Evolutionary conservation across 2,113 vertebrate genomes (phyloP).

Genomic region (Progne subis): DNA sequence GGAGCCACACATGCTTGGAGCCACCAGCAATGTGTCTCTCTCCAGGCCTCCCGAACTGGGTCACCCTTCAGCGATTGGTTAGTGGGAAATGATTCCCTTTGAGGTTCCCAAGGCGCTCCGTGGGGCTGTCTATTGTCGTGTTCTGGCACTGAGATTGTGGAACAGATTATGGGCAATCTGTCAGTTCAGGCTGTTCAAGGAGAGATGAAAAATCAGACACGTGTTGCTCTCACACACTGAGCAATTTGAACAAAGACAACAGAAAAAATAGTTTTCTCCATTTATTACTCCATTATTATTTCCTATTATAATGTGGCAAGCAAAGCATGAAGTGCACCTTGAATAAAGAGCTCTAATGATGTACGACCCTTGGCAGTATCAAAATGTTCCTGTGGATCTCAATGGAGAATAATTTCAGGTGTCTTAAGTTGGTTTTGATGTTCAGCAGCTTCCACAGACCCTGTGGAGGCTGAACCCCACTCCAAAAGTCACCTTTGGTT

Average conservation of each 20-base stretch:
- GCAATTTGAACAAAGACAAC: background rate
- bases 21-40: conserved; percentile 54
- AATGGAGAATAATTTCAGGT: background rate
- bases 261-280: background rate
- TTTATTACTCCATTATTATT: background rate
- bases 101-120: background rate
- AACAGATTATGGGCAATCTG: conserved; percentile 53
- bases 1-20: conserved; percentile 55
- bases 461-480: background rate
- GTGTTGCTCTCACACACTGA: conserved; percentile 30
- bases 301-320: background rate
- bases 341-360: background rate
- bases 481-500: background rate
- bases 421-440: background rate
- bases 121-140: conserved; percentile 39
- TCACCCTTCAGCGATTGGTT: conserved; percentile 40
- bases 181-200: conserved; percentile 53
- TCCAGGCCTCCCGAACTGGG: conserved; percentile 58
- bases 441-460: background rate
- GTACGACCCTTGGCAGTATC: background rate
- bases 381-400: background rate
- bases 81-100: conserved; percentile 28
- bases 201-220: conserved; percentile 32
- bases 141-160: conserved; percentile 22
- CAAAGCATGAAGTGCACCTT: background rate